These are phyloP conservation scores for Brachionus rubens DNA, from an alignment of 1,140 invertebrate genomes.

Conservation along the genomic window DNA sequence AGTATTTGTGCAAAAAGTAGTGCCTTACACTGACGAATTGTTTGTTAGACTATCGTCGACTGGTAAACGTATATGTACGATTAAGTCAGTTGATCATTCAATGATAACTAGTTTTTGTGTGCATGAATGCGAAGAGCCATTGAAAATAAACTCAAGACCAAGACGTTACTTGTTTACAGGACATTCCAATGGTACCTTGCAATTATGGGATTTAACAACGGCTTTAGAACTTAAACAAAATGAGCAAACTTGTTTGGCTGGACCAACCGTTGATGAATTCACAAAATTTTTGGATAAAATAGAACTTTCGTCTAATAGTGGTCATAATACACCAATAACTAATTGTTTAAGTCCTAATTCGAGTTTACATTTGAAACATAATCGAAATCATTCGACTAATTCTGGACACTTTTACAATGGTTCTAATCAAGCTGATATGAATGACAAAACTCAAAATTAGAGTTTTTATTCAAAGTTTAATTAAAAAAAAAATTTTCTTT, in stretches of 20 bases:
- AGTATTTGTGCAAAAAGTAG: slow-evolving; percentile 94
- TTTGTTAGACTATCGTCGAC: slow-evolving; percentile 90
- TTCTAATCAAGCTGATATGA: background rate
- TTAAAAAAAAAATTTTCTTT: too few relatives aligned
- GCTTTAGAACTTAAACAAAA: slow-evolving; percentile 78
- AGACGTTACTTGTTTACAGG: slow-evolving; percentile 88
- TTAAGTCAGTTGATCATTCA: slow-evolving; percentile 87
- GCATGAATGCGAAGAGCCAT: slow-evolving; percentile 90
- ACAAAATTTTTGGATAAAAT: slow-evolving; percentile 4
- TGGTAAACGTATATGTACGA: slow-evolving; percentile 85
- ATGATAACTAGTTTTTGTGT: slow-evolving; percentile 91
- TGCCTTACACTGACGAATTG: slow-evolving; percentile 81
- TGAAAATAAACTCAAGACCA: slow-evolving; percentile 81
- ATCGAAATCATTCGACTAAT: background rate
- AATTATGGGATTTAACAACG: slow-evolving; percentile 95
- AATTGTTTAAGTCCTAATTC: slow-evolving; percentile 9
- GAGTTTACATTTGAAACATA: background rate
- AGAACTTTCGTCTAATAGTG: slow-evolving; percentile 12
- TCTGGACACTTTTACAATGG: background rate
- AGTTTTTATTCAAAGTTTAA: too few relatives aligned
- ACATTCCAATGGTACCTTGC: slow-evolving; percentile 74
- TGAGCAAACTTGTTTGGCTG: slow-evolving; percentile 49
- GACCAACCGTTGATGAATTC: slow-evolving; percentile 14
- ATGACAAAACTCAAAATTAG: too few relatives aligned
- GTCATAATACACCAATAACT: background rate